These are phyloP conservation scores for Macaria liturata DNA, from an alignment of 2,888 invertebrate genomes.

Conservation along the genomic window DNA sequence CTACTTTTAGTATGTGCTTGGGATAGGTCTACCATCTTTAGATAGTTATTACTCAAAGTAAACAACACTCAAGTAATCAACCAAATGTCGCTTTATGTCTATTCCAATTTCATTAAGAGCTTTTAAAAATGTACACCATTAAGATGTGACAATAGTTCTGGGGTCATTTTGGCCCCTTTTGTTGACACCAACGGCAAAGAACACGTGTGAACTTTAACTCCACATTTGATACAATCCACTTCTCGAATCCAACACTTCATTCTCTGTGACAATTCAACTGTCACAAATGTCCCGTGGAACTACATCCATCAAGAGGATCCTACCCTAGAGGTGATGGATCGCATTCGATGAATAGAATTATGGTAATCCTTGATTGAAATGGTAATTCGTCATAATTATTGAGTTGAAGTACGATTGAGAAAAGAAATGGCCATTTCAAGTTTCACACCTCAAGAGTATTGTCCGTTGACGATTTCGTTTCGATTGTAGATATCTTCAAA, in stretches of 20 bases:
- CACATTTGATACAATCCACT: slow-evolving; percentile 51
- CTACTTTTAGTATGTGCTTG: too few species aligned
- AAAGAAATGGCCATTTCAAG: slow-evolving; percentile 50
- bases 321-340: slow-evolving; percentile 65
- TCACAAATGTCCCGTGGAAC: slow-evolving; percentile 69
- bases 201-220: slow-evolving; percentile 78
- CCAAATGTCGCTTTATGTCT: not conserved
- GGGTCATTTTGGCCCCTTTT: slow-evolving; percentile 43
- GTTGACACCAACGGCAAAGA: slow-evolving; percentile 57
- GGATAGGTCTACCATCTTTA: too few species aligned
- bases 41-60: too few species aligned
- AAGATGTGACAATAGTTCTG: slow-evolving; percentile 27
- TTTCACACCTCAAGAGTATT: slow-evolving; percentile 49
- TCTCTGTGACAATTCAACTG: slow-evolving; percentile 66
- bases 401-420: slow-evolving; percentile 42
- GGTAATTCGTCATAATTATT: slow-evolving; percentile 68
- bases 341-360: slow-evolving; percentile 68
- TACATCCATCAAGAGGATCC: slow-evolving; percentile 59
- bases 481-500: slow-evolving; percentile 9
- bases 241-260: slow-evolving; percentile 57
- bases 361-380: slow-evolving; percentile 75
- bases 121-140: slow-evolving; percentile 7
- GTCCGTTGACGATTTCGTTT: slow-evolving; percentile 28
- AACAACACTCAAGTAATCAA: not conserved
- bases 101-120: slow-evolving; percentile 1